These are phyloP conservation scores for Drosophila mercatorum DNA, from an alignment of 2,888 invertebrate species.

Conservation along the genomic window DNA sequence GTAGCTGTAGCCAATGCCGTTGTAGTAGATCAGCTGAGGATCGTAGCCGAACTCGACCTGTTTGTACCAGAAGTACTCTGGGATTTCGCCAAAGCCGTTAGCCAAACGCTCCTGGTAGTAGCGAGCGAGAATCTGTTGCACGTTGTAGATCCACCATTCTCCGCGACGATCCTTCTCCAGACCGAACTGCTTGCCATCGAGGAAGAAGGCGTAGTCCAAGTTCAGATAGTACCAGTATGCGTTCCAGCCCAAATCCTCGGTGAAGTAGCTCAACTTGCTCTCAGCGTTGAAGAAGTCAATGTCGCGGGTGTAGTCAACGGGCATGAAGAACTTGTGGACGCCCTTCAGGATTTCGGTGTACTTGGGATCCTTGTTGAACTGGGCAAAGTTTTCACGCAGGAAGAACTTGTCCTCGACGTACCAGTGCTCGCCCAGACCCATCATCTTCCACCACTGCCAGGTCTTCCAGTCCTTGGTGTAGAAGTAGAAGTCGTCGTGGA, in stretches of 20 bases:
- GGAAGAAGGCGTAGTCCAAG: slow-evolving; percentile 88
- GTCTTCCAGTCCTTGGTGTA: slow-evolving; percentile 80
- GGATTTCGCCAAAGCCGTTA: slow-evolving; percentile 87
- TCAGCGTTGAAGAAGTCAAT: slow-evolving; percentile 86
- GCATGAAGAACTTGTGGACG: slow-evolving; percentile 82
- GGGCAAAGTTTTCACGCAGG: slow-evolving; percentile 68
- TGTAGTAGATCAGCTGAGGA: slow-evolving; percentile 87
- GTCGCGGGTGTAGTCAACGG: slow-evolving; percentile 87
- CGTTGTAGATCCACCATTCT: slow-evolving; percentile 88
- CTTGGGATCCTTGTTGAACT: slow-evolving; percentile 70
- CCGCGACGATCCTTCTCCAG: slow-evolving; percentile 87
- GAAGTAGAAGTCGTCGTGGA: slow-evolving; percentile 64
- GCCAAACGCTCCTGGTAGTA: slow-evolving; percentile 89
- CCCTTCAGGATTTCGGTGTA: slow-evolving; percentile 61
- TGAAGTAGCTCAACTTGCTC: slow-evolving; percentile 88
- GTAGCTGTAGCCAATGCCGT: slow-evolving; percentile 87
- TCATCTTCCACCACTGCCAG: slow-evolving; percentile 81
- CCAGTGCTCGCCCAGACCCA: slow-evolving; percentile 76
- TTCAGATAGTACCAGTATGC: slow-evolving; percentile 88
- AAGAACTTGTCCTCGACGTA: slow-evolving; percentile 74
- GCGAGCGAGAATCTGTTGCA: slow-evolving; percentile 89
- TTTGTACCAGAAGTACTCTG: slow-evolving; percentile 86
- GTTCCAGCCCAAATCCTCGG: slow-evolving; percentile 89
- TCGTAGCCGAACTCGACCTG: slow-evolving; percentile 86
- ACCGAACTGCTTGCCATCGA: slow-evolving; percentile 86